Evolutionary conservation across 1,140 invertebrate genomes (phyloP).

Genomic region (Tenebrio molitor): DNA sequence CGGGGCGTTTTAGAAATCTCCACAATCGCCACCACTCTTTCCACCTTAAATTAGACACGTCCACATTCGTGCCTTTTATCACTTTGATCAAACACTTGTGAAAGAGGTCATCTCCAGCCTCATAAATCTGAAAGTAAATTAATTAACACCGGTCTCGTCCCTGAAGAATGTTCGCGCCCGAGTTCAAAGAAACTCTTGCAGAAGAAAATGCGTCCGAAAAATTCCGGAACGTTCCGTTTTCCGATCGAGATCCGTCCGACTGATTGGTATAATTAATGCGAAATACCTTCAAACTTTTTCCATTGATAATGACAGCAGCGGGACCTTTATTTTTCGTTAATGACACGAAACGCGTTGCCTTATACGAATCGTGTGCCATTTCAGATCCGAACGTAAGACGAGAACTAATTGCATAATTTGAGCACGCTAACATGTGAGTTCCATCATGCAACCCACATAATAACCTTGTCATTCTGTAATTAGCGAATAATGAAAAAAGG

Average conservation of each 20-base stretch:
- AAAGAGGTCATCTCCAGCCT: no score
- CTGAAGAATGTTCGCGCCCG: no score
- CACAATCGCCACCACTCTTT: no score
- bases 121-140: no score
- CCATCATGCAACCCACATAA: conserved; percentile 23
- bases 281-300: conserved; percentile 9
- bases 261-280: conserved; percentile 10
- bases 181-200: no score
- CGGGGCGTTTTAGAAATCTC: no score
- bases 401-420: conserved; percentile 38
- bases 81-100: no score
- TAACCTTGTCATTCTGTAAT: conserved; percentile 34
- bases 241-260: conserved; percentile 6
- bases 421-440: conserved; percentile 28
- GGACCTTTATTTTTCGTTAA: conserved; percentile 35
- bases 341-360: conserved; percentile 37
- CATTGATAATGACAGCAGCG: background rate
- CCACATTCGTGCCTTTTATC: no score
- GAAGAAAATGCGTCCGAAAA: no score
- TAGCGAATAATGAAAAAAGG: conserved; percentile 14
- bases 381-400: conserved; percentile 17
- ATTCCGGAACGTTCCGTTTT: conserved; percentile 1
- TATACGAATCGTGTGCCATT: conserved; percentile 38
- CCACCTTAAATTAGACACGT: no score
- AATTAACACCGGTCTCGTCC: no score